Conservation (phyloP, 2,888 invertebrate species). For the Pachliopta kotzebuea region DNA sequence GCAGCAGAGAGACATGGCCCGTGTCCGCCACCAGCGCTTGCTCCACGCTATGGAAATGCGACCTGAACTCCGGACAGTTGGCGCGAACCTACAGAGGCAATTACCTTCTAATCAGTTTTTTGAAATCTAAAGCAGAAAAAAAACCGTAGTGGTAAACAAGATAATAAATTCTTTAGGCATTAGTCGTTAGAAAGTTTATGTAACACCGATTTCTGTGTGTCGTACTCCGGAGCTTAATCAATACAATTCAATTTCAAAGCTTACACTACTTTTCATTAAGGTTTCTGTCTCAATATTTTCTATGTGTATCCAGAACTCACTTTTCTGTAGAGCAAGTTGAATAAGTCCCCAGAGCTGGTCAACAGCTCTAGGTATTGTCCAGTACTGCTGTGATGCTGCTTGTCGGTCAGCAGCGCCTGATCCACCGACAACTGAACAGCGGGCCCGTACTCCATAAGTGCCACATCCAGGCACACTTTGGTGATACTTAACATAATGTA, state of each 20-base stretch:
- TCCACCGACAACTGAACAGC: constrained; percentile 83
- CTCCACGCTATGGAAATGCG: constrained; percentile 90
- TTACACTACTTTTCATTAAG: too few relatives aligned
- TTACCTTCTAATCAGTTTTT: too few relatives aligned
- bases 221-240: too few relatives aligned
- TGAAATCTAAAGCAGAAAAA: too few relatives aligned
- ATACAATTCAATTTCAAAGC: too few relatives aligned
- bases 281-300: too few relatives aligned
- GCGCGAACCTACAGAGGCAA: constrained; percentile 83
- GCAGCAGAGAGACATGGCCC: constrained; percentile 76
- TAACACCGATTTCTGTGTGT: too few relatives aligned
- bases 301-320: constrained; percentile 60
- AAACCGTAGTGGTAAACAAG: too few relatives aligned
- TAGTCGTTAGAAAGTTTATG: too few relatives aligned
- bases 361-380: constrained; percentile 89
- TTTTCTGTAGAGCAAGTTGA: constrained; percentile 88
- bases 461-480: constrained; percentile 86
- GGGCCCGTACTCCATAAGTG: constrained; percentile 89
- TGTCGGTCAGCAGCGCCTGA: constrained; percentile 82
- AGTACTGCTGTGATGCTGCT: constrained; percentile 86
- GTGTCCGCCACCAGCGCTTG: constrained; percentile 87
- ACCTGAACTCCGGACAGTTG: constrained; percentile 90
- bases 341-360: constrained; percentile 84
- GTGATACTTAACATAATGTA: constrained; percentile 87
- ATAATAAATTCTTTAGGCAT: too few relatives aligned